A percentile compares a stretch with the other conserved stretches of the same genome.
Conservation (phyloP, 2,797 vertebrate genomes). For the Sebastiscus albofasciatus region DNA sequence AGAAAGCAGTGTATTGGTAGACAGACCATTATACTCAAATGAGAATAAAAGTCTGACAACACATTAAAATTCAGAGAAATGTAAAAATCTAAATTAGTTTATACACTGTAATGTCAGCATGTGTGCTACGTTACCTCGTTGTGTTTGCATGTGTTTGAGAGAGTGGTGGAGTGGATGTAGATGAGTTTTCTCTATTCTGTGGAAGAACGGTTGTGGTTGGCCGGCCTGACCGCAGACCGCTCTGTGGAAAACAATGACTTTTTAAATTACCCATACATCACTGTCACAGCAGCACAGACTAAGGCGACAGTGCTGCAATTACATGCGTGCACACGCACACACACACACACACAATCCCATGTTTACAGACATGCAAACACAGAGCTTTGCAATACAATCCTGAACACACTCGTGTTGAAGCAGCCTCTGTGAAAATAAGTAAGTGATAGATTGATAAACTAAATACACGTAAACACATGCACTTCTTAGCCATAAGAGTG, state of each 20-base stretch:
- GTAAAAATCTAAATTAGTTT: constrained; percentile 4
- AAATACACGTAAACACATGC: too few species aligned
- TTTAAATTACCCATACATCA: constrained; percentile 87
- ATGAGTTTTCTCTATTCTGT: constrained; percentile 70
- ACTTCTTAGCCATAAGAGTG: too few species aligned
- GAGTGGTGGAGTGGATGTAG: constrained; percentile 67
- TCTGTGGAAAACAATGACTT: constrained; percentile 84
- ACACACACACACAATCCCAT: constrained; percentile 3
- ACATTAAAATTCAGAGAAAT: constrained; percentile 4
- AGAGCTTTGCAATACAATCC: constrained; percentile 2
- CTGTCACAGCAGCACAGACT: constrained; percentile 73
- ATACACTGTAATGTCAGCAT: constrained; percentile 1
- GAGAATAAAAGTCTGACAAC: not conserved
- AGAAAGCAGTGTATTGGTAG: not conserved
- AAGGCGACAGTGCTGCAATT: constrained; percentile 39
- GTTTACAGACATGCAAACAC: constrained; percentile 36
- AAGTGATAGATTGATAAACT: too few species aligned
- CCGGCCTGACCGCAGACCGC: constrained; percentile 79
- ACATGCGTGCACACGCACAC: constrained; percentile 14
- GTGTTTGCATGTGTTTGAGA: constrained; percentile 11
- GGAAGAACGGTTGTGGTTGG: constrained; percentile 61
- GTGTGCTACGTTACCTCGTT: not conserved
- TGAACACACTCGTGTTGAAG: not conserved
- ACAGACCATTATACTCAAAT: not conserved
- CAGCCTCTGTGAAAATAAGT: too few species aligned